Percentiles rank a stretch among this genome's conserved stretches.
These are phyloP conservation scores for Eufriesea mexicana DNA, from an alignment of 1,140 invertebrate species.

Conservation along the genomic window DNA sequence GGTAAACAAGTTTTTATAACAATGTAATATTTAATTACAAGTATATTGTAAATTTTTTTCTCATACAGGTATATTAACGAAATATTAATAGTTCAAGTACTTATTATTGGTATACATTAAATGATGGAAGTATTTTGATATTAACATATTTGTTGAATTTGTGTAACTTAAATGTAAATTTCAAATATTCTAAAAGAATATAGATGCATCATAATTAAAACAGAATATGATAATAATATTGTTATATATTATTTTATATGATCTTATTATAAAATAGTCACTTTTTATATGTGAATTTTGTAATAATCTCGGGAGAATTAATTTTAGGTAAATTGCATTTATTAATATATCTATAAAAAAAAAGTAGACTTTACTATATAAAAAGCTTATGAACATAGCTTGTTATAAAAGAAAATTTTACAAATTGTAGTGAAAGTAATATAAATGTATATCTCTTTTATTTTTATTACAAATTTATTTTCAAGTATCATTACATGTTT, in stretches of 20 bases:
- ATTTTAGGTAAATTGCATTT: not conserved
- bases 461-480: not conserved
- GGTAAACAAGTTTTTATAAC: not conserved
- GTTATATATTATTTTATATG: not conserved
- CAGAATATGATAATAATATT: not conserved
- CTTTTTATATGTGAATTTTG: not conserved
- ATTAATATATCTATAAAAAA: too few species aligned
- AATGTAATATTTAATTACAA: not conserved
- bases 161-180: not conserved
- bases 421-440: not conserved
- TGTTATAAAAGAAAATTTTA: not conserved
- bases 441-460: not conserved
- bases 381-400: too few species aligned
- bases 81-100: not conserved
- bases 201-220: not conserved
- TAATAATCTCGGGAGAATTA: not conserved
- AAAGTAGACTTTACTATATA: too few species aligned
- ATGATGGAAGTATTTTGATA: not conserved
- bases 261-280: not conserved
- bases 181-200: not conserved
- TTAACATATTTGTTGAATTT: not conserved
- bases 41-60: not conserved
- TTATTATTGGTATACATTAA: not conserved
- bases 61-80: not conserved
- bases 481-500: constrained; percentile 14